Evolutionary conservation across 2,888 invertebrate species (phyloP).

Genomic region (Thera britannica): DNA sequence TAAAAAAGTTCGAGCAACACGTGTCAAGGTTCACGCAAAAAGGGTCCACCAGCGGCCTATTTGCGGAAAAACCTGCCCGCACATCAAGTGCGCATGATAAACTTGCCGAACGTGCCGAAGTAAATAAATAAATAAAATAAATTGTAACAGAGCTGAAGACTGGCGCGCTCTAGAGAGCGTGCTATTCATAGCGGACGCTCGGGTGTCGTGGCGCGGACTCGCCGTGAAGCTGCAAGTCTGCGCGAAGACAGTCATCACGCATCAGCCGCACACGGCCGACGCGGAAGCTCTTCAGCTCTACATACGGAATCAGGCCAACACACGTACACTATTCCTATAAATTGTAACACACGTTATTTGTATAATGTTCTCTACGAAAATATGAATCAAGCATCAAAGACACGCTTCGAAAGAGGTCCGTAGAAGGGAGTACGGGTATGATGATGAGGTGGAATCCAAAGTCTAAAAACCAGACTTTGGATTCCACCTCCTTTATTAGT

Average conservation of each 20-base stretch:
- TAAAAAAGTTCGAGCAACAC: no score
- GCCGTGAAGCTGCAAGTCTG: conserved; percentile 78
- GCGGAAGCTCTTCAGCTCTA: conserved; percentile 83
- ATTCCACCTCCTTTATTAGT: no score
- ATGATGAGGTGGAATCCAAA: no score
- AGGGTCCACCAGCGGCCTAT: no score
- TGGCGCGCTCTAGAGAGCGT: conserved; percentile 89
- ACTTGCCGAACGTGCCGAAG: no score
- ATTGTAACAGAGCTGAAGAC: conserved; percentile 76
- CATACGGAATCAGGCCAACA: conserved; percentile 72
- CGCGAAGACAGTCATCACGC: conserved; percentile 87
- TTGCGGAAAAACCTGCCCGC: no score
- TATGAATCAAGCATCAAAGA: neutral
- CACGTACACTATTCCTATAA: conserved; percentile 49
- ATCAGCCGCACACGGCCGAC: conserved; percentile 88
- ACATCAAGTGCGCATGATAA: no score
- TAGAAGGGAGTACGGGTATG: no score
- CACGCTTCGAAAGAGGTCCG: no score
- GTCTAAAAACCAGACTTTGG: no score
- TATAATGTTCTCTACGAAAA: neutral
- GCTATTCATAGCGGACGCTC: conserved; percentile 89
- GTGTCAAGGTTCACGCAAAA: no score
- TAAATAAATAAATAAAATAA: neutral
- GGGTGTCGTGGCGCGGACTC: conserved; percentile 85
- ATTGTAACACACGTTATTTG: neutral